Evolutionary conservation across 2,797 vertebrate genomes (phyloP).

Genomic region (Melanotaenia boesemani): DNA sequence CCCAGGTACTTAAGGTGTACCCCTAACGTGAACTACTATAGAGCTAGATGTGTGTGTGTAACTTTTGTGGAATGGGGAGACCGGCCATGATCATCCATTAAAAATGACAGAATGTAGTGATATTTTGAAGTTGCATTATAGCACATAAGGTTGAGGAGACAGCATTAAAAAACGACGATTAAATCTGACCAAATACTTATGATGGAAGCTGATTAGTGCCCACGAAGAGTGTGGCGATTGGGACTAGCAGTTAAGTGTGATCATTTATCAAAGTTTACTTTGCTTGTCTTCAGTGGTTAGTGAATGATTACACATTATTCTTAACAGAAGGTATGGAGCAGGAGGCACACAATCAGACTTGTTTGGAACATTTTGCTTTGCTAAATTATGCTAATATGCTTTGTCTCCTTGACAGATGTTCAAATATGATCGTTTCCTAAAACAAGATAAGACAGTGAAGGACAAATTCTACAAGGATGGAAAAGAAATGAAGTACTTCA

Average conservation of each 20-base stretch:
- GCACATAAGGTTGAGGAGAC: slow-evolving; percentile 20
- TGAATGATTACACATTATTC: slow-evolving; percentile 20
- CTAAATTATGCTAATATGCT: neutral
- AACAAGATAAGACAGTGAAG: slow-evolving; percentile 81
- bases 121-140: slow-evolving; percentile 14
- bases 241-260: slow-evolving; percentile 9
- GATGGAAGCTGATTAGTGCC: slow-evolving; percentile 48
- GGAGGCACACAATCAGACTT: neutral
- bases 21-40: neutral
- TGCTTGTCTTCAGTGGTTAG: slow-evolving; percentile 11
- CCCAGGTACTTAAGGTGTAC: slow-evolving; percentile 82
- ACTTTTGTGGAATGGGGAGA: neutral
- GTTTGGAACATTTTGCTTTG: slow-evolving; percentile 6
- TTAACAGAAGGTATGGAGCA: neutral
- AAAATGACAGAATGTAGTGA: neutral
- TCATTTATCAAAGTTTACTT: slow-evolving; percentile 26
- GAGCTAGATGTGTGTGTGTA: neutral
- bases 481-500: slow-evolving; percentile 84
- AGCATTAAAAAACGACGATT: slow-evolving; percentile 47
- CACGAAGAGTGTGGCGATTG: slow-evolving; percentile 41
- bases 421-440: slow-evolving; percentile 90
- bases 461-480: slow-evolving; percentile 86
- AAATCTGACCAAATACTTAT: slow-evolving; percentile 38
- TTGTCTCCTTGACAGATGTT: slow-evolving; percentile 76
- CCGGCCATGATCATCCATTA: neutral